Evolutionary conservation across 1,140 invertebrate species (phyloP), one percentile per base, ranked within the genome.

Genomic region (Laupala kohalensis): DNA sequence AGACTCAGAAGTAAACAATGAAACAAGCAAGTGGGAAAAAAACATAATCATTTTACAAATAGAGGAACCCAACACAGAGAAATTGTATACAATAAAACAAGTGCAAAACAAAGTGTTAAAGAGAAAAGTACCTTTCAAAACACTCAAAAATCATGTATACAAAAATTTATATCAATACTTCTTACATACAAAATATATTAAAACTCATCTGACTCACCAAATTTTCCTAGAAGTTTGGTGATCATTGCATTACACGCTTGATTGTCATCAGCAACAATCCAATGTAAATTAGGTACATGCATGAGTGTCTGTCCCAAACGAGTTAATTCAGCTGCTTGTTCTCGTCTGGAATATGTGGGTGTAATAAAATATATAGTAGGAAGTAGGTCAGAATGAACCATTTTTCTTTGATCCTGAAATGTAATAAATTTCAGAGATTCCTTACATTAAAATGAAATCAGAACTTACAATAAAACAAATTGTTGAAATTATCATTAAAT

Each of bases 301-400:
- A 82, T 77, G 13, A 89, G 78, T 6, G 87, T 88, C 73, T 89
- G 83, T 12, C 82, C 82, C 5, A 88, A 76, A 71, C 86, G 75
- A 0, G 80, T 83, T 29, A 89, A 77, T 69, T 89, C 87, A 4
- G 87, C 84, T 74, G 86, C 84, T 78, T 89, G 88, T 71, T 86
- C 84, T 9, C 81, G 76, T 62, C 87, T 76, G 6, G 82, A 78
- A 79, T 89, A 86, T 64, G 89, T 91, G 70, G 89, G 89, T 2
- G 92, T 94, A 15, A 94, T 85, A 73, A 90, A 87, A 77, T 88
- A 89, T 64, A 90, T 88, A 4, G 75, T 73, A 23, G 79, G 77
- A 23, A 78, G 73, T 4, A 67, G 73, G 9, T 6, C 29, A 25
- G n/a, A 26, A 5, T 72, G 64, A 24, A 26, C 65, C 9, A 15